Conservation (phyloP, 2,113 vertebrate species). For the Scophthalmus maximus region DNA sequence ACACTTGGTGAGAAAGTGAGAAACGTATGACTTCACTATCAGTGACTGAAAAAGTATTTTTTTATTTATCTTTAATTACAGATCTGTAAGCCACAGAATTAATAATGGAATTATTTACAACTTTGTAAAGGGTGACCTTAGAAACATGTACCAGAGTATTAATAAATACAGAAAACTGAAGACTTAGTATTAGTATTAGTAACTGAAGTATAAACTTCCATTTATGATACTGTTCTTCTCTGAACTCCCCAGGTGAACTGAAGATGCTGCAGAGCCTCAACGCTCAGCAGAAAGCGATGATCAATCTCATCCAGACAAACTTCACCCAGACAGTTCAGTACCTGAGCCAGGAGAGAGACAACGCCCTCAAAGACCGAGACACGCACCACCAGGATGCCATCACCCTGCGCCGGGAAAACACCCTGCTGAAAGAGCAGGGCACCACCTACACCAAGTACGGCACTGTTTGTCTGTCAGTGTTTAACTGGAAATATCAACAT, state of each 20-base stretch:
- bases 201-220: not conserved
- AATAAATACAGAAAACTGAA: not conserved
- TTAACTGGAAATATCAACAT: no score
- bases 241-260: slow-evolving; percentile 55
- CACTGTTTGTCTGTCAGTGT: not conserved
- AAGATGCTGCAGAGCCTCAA: slow-evolving; percentile 55
- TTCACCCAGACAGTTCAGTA: slow-evolving; percentile 71
- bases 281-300: slow-evolving; percentile 66
- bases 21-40: not conserved
- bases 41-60: not conserved
- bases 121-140: not conserved
- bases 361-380: slow-evolving; percentile 62
- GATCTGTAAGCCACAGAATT: not conserved
- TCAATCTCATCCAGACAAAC: slow-evolving; percentile 71
- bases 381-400: slow-evolving; percentile 33
- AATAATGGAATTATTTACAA: not conserved
- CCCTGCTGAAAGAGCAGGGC: slow-evolving; percentile 69
- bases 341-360: slow-evolving; percentile 68
- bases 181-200: no score
- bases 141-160: not conserved
- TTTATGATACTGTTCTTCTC: not conserved
- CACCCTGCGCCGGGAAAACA: slow-evolving; percentile 59
- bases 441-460: slow-evolving; percentile 65
- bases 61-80: not conserved
- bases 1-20: not conserved